These are phyloP conservation scores for Lordiphosa collinella DNA, from an alignment of 1,140 invertebrate species.

Conservation along the genomic window DNA sequence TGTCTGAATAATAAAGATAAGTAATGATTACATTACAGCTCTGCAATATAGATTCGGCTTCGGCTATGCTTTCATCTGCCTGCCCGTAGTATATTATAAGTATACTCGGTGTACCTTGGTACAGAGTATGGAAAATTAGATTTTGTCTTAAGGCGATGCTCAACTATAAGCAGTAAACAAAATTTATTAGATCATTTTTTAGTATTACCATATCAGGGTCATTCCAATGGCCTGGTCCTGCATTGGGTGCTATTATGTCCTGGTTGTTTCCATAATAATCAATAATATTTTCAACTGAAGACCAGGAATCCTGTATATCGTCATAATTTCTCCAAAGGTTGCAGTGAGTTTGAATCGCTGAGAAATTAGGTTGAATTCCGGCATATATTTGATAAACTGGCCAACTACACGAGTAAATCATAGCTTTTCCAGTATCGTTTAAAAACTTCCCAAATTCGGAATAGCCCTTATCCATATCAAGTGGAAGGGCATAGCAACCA, in stretches of 20 bases:
- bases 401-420: conserved; percentile 99
- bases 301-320: conserved; percentile 97
- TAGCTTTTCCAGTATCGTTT: conserved; percentile 93
- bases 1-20: no score
- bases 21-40: no score
- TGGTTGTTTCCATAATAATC: conserved; percentile 97
- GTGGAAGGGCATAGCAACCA: conserved; percentile 93
- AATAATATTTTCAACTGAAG: conserved; percentile 93
- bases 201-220: conserved; percentile 96
- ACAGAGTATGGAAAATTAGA: no score
- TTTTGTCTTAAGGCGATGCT: no score
- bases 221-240: conserved; percentile 98
- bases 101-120: no score
- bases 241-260: conserved; percentile 92
- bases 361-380: conserved; percentile 93
- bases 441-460: conserved; percentile 93
- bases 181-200: no score
- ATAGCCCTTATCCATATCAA: conserved; percentile 93
- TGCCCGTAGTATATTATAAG: no score
- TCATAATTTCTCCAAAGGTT: conserved; percentile 98
- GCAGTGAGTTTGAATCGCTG: conserved; percentile 91
- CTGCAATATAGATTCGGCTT: no score
- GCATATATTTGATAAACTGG: conserved; percentile 96
- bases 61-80: no score
- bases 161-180: no score